phyloP scores from a whole-genome alignment of 2,797 vertebrate genomes.

The Echeneis naucrates region DNA sequence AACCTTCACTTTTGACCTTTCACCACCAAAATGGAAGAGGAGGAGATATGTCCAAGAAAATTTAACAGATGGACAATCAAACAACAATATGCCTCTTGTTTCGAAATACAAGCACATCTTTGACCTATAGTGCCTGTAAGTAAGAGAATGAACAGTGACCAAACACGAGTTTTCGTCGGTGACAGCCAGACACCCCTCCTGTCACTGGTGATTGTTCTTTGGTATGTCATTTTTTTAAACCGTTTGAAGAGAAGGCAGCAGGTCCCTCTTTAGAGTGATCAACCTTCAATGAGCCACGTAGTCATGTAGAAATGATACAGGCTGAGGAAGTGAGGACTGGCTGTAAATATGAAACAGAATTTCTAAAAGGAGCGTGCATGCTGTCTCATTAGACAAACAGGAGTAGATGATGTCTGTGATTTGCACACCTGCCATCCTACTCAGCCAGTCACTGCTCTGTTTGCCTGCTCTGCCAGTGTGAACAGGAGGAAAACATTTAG shows the following conservation, averaged over 20 bases:
- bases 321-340: slow-evolving; percentile 1
- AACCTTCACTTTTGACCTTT: no score
- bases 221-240: slow-evolving; percentile 1
- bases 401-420: neutral
- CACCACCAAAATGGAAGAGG: no score
- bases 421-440: slow-evolving; percentile 3
- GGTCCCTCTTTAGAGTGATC: slow-evolving; percentile 1
- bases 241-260: neutral
- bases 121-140: slow-evolving; percentile 4
- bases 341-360: slow-evolving; percentile 21
- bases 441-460: slow-evolving; percentile 1
- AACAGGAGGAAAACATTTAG: neutral
- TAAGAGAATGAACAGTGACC: slow-evolving; percentile 2
- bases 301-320: slow-evolving; percentile 12
- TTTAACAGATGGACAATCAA: no score
- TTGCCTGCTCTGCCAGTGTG: neutral
- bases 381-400: slow-evolving; percentile 28
- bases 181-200: neutral
- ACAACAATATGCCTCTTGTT: no score
- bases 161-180: neutral
- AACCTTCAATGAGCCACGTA: slow-evolving; percentile 16
- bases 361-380: slow-evolving; percentile 14
- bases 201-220: neutral
- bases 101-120: neutral
- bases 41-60: no score